phyloP scores from a whole-genome alignment of 2,888 invertebrate genomes.

The Meiosimyza platycephala region DNA sequence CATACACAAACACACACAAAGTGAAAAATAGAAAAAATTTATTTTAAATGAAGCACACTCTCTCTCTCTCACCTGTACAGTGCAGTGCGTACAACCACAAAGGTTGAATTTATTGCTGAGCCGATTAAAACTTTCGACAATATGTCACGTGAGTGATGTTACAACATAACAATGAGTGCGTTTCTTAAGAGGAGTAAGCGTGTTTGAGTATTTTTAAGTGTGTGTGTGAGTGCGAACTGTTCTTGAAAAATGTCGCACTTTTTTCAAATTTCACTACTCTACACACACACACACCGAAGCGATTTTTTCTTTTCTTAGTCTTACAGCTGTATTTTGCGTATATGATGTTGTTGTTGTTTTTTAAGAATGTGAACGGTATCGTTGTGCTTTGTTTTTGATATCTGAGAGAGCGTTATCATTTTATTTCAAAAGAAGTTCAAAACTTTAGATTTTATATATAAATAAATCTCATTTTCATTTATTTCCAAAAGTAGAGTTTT shows the following conservation, averaged over 20 bases:
- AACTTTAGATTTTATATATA: no score
- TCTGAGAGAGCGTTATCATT: no score
- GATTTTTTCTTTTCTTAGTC: neutral
- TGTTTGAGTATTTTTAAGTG: neutral
- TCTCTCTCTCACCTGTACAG: no score
- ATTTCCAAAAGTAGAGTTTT: no score
- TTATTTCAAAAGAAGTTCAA: no score
- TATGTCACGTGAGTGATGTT: conserved; percentile 41
- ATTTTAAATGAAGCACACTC: no score
- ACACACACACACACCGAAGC: neutral
- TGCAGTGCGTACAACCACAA: conserved; percentile 22
- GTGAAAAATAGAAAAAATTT: no score
- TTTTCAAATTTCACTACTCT: conserved; percentile 1
- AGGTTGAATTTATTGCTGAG: conserved; percentile 46
- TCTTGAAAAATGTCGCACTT: conserved; percentile 39
- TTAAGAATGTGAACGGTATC: no score
- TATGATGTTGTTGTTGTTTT: no score
- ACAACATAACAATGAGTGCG: conserved; percentile 19
- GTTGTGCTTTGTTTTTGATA: no score
- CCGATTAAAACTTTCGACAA: conserved; percentile 60
- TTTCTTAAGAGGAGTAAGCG: neutral
- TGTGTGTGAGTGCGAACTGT: conserved; percentile 22
- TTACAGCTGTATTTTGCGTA: neutral
- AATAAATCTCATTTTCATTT: no score
- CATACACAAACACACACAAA: no score